Percentiles rank a stretch among this genome's conserved stretches.
Conservation (phyloP, 2,113 vertebrate genomes). For the Siphamia tubifer region DNA sequence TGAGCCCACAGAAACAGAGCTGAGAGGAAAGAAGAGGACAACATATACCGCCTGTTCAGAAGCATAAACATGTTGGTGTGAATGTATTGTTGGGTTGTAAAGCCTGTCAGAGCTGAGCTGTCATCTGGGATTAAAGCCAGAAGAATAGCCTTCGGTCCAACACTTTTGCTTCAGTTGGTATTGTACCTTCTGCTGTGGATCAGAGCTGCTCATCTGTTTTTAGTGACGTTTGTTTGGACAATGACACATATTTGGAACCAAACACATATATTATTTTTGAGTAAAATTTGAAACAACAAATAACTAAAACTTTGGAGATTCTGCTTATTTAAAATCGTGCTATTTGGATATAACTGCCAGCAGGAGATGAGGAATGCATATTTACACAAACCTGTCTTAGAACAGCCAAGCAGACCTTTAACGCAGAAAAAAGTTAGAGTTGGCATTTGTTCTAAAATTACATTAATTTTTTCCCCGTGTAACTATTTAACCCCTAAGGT, state of each 20-base stretch:
- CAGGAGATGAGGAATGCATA: slow-evolving; percentile 43
- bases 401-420: neutral
- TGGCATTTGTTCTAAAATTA: no score
- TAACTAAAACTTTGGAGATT: neutral
- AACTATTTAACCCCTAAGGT: no score
- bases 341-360: slow-evolving; percentile 2
- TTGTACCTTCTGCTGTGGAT: neutral
- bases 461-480: neutral
- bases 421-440: neutral
- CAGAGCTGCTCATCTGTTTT: neutral
- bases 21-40: neutral
- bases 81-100: neutral
- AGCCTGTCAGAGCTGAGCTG: neutral
- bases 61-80: neutral
- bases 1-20: neutral
- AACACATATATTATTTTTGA: slow-evolving; percentile 21
- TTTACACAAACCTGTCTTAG: slow-evolving; percentile 23
- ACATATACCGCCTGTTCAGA: neutral
- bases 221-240: neutral
- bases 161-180: neutral
- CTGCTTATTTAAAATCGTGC: slow-evolving; percentile 25
- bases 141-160: neutral
- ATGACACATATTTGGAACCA: neutral
- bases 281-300: no score
- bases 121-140: slow-evolving; percentile 1